Base-by-base conservation (phyloP, 1,140 invertebrate genomes). In the Listronotus bonariensis region DNA sequence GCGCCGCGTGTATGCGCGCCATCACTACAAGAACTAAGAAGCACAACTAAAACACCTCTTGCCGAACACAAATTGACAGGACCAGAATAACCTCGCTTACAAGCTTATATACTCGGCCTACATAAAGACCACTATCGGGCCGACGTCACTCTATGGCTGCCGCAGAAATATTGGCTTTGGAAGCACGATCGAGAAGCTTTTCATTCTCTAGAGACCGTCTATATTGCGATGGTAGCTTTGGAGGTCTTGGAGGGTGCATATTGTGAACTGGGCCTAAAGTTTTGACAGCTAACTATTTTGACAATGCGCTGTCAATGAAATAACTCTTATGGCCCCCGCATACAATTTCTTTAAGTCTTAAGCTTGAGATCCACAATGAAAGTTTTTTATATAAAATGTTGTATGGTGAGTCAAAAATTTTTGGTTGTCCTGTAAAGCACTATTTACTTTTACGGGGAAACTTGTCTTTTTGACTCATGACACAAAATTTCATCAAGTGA, bases 61-160 rank as follows among this genome's bases (percentile, higher is more conserved):
- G 48, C 46, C 54, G 62, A 40, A 51, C 34, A 40, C 62, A 45
- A 52, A 61, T 41, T 72, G 72, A 76, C 74, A 78, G 75, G 59
- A 71, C 69, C 68, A 75, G 71, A 69, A 60, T 70, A 59, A 40
- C 65, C 61, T 54, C 70, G 69, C 67, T 66, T 71, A 60, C 63
- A n/a, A 68, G 69, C 74, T 78, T 78, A 72, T 78, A 78, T 77
- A 78, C 68, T 68, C 76, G 72, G 70, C 74, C 75, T 77, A 76
- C 75, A 75, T 75, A 69, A 72, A 65, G 67, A 72, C 74, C 74
- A 71, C 74, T 70, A 69, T 72, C 65, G 69, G n/a, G 68, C 55
- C 72, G 66, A 74, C 75, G 76, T 73, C 75, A 75, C 69, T 74
- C 69, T 59, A 53, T 71, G 68, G 64, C 42, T 65, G 70, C 59